Conservation (phyloP, 2,113 vertebrate genomes). For the Pagrus major region DNA sequence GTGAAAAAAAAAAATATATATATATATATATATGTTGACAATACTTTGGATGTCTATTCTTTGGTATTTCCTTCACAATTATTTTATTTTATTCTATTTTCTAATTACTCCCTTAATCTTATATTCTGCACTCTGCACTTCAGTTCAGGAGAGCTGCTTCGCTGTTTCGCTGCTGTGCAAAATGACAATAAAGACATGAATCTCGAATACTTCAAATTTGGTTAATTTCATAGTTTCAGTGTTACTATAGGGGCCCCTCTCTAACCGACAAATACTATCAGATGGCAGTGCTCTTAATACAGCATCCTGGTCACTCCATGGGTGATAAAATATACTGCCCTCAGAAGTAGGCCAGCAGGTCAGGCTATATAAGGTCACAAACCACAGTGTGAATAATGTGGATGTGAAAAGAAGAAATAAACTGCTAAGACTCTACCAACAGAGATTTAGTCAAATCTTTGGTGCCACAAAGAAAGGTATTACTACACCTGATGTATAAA, state of each 20-base stretch:
- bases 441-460: neutral
- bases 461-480: too few species aligned
- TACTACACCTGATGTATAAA: neutral
- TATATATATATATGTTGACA: too few species aligned
- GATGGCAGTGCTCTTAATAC: neutral
- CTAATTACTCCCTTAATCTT: too few species aligned
- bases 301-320: neutral
- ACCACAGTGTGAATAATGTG: neutral
- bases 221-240: neutral
- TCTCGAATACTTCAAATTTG: neutral
- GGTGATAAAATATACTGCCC: conserved; percentile 2
- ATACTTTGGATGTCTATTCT: too few species aligned
- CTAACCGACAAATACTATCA: neutral
- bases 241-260: neutral
- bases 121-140: too few species aligned
- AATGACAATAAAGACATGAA: too few species aligned
- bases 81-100: too few species aligned
- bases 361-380: conserved; percentile 33
- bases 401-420: conserved; percentile 11
- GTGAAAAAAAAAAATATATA: too few species aligned
- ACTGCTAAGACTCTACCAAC: neutral
- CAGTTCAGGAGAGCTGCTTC: too few species aligned
- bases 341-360: conserved; percentile 52
- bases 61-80: too few species aligned
- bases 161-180: too few species aligned